Conservation (phyloP, 2,888 invertebrate species). For the Diplolepis rosae region DNA sequence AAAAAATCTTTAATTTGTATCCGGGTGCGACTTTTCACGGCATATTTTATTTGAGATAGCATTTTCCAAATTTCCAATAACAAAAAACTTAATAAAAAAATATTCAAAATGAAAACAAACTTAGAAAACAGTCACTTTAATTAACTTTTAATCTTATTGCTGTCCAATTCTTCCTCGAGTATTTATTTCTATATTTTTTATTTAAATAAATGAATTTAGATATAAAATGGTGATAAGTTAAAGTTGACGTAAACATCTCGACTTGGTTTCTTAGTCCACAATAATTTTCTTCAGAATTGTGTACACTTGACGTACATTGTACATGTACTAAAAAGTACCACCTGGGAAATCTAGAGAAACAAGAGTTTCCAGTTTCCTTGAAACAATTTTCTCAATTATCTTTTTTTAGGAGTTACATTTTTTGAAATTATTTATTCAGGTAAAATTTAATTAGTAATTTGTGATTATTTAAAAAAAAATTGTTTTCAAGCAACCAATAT, state of each 20-base stretch:
- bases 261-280: conserved; percentile 16
- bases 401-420: neutral
- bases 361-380: neutral
- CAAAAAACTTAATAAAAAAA: too few relatives aligned
- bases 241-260: neutral
- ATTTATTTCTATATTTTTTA: too few relatives aligned
- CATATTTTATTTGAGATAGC: too few relatives aligned
- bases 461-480: neutral
- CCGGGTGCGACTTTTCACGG: too few relatives aligned
- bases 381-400: conserved; percentile 4
- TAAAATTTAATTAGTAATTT: neutral
- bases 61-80: too few relatives aligned
- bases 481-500: neutral
- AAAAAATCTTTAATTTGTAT: too few relatives aligned
- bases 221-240: neutral
- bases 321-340: neutral
- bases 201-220: neutral
- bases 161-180: too few relatives aligned
- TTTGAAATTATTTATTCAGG: neutral
- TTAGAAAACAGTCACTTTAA: too few relatives aligned
- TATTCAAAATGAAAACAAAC: too few relatives aligned
- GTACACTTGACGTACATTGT: conserved; percentile 5
- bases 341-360: conserved; percentile 28
- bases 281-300: conserved; percentile 5
- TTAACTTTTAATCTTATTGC: too few relatives aligned